These are phyloP conservation scores for Chironomus tentans DNA, from an alignment of 2,888 invertebrate species.

Conservation along the genomic window DNA sequence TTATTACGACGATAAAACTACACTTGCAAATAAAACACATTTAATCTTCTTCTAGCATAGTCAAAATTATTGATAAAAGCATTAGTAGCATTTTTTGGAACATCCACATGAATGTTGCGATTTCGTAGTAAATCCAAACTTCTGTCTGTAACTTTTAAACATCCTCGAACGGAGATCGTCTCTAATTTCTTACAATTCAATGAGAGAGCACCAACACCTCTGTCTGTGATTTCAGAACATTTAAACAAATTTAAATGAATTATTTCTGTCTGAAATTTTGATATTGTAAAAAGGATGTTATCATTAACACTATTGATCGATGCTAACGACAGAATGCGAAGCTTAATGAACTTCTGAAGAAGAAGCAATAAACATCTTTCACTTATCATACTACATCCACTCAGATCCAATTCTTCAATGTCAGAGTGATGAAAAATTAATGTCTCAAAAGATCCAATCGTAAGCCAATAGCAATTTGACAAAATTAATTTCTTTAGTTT, in stretches of 20 bases:
- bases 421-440: not conserved
- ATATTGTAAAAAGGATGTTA: not conserved
- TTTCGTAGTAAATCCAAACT: not conserved
- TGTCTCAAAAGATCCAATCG: slow-evolving; percentile 5
- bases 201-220: slow-evolving; percentile 3
- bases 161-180: not conserved
- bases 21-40: not conserved
- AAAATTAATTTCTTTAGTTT: not conserved
- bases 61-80: not conserved
- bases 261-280: not conserved
- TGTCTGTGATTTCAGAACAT: not conserved
- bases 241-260: not conserved
- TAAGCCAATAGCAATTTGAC: not conserved
- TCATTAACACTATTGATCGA: not conserved
- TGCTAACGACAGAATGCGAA: not conserved
- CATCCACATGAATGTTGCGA: not conserved
- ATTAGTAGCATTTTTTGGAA: not conserved
- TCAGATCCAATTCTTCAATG: not conserved
- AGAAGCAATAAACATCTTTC: not conserved
- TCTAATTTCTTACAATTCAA: slow-evolving; percentile 4
- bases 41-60: not conserved
- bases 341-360: not conserved
- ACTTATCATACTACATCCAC: not conserved
- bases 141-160: not conserved
- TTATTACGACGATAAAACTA: not conserved